These are phyloP conservation scores for Dendrocincla fuliginosa DNA, from an alignment of 2,797 vertebrate genomes.

Conservation along the genomic window DNA sequence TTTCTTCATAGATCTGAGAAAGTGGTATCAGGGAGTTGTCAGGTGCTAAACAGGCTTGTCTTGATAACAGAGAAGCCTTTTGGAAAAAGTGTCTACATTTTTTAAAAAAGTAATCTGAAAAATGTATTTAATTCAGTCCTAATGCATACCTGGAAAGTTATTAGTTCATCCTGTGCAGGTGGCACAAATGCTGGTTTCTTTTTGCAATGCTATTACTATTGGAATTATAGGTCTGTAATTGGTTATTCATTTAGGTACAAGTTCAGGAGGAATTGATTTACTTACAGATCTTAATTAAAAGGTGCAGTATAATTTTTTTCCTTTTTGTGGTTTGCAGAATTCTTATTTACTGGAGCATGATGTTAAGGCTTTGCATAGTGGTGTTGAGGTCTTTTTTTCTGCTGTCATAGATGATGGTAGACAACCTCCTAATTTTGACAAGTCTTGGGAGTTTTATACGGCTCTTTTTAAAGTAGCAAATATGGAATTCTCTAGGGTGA, in stretches of 20 bases:
- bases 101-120: background rate
- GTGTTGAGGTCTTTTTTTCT: background rate
- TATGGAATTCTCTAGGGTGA: background rate
- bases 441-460: background rate
- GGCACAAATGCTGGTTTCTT: constrained; percentile 53
- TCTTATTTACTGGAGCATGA: constrained; percentile 56
- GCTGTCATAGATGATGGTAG: constrained; percentile 20
- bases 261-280: constrained; percentile 68
- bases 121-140: background rate
- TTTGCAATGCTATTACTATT: constrained; percentile 18
- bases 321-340: constrained; percentile 62
- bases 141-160: background rate
- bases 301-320: constrained; percentile 59
- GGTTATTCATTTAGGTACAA: constrained; percentile 66
- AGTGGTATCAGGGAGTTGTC: background rate
- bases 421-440: background rate
- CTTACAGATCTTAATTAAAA: constrained; percentile 72
- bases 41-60: background rate
- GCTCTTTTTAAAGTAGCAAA: background rate
- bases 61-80: background rate
- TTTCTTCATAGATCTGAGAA: background rate
- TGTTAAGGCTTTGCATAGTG: constrained; percentile 31
- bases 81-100: background rate
- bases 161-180: constrained; percentile 21
- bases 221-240: constrained; percentile 70